A percentile compares a stretch with the other conserved stretches of the same genome.
These are phyloP conservation scores for Cuniculus paca DNA, from an alignment of 2,797 vertebrate species.

Conservation along the genomic window DNA sequence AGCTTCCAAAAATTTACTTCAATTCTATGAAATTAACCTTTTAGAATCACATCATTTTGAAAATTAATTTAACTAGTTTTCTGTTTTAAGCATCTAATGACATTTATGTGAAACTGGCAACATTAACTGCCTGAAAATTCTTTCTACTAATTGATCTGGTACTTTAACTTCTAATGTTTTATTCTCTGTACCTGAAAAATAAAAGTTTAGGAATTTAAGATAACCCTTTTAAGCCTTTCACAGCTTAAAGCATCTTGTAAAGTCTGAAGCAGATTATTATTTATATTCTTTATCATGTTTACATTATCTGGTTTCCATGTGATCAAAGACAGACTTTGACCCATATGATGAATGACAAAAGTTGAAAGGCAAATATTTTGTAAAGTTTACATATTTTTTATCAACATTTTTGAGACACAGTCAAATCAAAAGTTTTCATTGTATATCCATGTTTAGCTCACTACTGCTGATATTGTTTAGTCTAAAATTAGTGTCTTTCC, in stretches of 20 bases:
- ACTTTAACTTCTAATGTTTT: neutral
- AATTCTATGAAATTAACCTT: neutral
- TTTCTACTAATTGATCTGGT: neutral
- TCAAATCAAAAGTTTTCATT: neutral
- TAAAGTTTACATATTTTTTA: neutral
- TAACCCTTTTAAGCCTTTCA: neutral
- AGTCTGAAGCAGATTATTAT: neutral
- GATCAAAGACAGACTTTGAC: neutral
- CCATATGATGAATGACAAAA: neutral
- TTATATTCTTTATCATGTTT: neutral
- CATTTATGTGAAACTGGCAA: constrained; percentile 10
- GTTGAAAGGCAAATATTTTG: neutral
- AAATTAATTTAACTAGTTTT: constrained; percentile 21
- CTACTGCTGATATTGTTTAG: neutral
- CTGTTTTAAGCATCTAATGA: constrained; percentile 23
- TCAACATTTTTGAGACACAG: neutral
- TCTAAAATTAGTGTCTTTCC: neutral
- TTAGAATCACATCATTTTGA: neutral
- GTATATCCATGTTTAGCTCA: neutral
- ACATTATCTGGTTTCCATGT: neutral
- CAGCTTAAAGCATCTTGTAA: neutral
- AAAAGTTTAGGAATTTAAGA: neutral
- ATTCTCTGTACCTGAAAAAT: neutral
- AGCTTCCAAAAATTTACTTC: neutral
- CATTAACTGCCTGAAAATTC: constrained; percentile 15